Conservation (phyloP, 1,140 invertebrate species). For the Rhagoletis zephyria region DNA sequence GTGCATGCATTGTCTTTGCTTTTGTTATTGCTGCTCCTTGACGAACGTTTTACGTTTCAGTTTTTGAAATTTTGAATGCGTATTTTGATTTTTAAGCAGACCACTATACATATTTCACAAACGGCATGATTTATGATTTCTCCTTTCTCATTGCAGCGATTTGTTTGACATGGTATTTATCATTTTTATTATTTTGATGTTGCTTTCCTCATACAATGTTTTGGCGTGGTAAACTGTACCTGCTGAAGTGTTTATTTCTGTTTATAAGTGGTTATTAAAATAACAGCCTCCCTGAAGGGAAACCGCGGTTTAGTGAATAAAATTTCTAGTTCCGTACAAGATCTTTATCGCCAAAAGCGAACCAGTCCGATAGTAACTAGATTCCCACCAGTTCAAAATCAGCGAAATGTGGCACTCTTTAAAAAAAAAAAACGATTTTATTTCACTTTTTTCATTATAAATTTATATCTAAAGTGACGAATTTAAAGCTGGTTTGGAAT, state of each 20-base stretch:
- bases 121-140: constrained; percentile 22
- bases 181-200: background rate
- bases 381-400: too few relatives aligned
- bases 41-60: constrained; percentile 16
- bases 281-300: too few relatives aligned
- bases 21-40: background rate
- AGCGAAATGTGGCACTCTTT: too few relatives aligned
- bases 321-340: too few relatives aligned
- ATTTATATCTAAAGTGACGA: too few relatives aligned
- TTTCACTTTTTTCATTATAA: too few relatives aligned
- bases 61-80: background rate
- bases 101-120: background rate
- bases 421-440: too few relatives aligned
- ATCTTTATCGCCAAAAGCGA: too few relatives aligned
- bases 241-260: background rate
- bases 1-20: background rate
- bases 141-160: background rate
- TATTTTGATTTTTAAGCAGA: background rate
- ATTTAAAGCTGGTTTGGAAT: too few relatives aligned
- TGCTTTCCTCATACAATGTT: too few relatives aligned
- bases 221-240: constrained; percentile 36
- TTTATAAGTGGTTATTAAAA: constrained; percentile 22
- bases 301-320: too few relatives aligned
- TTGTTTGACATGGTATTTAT: background rate
- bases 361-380: too few relatives aligned